Base-by-base conservation (phyloP, 1,140 invertebrate genomes). In the Ectropis grisescens region DNA sequence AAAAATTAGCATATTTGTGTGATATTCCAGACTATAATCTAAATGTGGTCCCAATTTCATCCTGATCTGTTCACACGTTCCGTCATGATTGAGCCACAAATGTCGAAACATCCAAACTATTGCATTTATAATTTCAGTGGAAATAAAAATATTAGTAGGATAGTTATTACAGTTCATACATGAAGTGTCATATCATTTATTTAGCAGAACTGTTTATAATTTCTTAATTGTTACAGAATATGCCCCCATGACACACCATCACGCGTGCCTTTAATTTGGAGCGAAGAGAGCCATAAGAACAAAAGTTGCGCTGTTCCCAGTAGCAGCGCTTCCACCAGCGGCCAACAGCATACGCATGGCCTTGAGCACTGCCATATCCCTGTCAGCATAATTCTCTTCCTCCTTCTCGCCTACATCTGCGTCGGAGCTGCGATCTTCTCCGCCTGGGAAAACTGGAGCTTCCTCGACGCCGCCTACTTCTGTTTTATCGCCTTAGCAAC, bases 401-500 rank as follows among this genome's bases (percentile, higher is more conserved):
- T 93, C 15, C 85, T 93, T 1, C 72, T 87, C 16, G 85, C 84
- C 14, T 93, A 93, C 65, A 87, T 93, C 16, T 87, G 87, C 43
- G 65, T 89, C 1, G 91, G 91, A 5, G 91, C 91, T 0, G 83
- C 85, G 4, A 84, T 89, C 29, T 92, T 92, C 67, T 90, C 89
- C 2, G 76, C 87, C 2, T 89, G 88, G 85, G 89, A 90, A 55
- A 86, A 89, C 30, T 93, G 92, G 92, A 90, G 86, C 12, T 90
- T 93, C 53, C 84, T 94, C 13, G 92, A 95, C 58, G 90, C 91
- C 0, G 88, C 90, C 11, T 95, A 95, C 71, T 95, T 94, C 70
- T 94, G 93, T 62, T 95, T 95, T 67, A 91, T 94, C 15, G 93
- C 93, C 0, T 83, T 95, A 30, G 90, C 91, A 0, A 95, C 93